Evolutionary conservation across 2,888 invertebrate species (phyloP).

Genomic region (Aporophyla nigra): DNA sequence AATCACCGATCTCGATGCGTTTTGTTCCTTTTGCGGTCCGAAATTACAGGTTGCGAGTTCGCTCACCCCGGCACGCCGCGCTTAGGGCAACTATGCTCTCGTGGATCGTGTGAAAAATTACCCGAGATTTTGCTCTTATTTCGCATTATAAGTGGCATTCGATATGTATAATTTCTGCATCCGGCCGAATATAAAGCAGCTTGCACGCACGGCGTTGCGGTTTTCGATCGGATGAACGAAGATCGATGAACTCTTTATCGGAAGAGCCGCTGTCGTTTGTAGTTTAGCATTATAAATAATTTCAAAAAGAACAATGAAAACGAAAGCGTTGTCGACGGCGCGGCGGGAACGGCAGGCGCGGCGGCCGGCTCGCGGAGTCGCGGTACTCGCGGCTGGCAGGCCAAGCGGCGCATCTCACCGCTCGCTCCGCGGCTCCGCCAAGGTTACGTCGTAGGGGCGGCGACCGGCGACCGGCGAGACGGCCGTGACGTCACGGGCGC

Average conservation of each 20-base stretch:
- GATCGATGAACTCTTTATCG: constrained; percentile 67
- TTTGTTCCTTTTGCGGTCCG: constrained; percentile 90
- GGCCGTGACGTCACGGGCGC: constrained; percentile 89
- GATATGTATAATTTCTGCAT: constrained; percentile 87
- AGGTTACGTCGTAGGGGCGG: constrained; percentile 88
- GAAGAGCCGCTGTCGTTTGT: constrained; percentile 59
- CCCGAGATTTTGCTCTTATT: constrained; percentile 88
- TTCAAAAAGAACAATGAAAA: constrained; percentile 82
- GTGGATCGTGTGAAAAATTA: constrained; percentile 90
- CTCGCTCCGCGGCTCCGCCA: constrained; percentile 77
- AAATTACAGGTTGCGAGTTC: constrained; percentile 90
- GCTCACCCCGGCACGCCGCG: constrained; percentile 88
- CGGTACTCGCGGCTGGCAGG: constrained; percentile 49
- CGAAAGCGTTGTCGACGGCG: constrained; percentile 77
- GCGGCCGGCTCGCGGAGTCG: constrained; percentile 48
- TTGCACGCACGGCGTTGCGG: constrained; percentile 71
- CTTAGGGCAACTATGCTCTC: constrained; percentile 89
- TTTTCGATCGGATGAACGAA: constrained; percentile 61
- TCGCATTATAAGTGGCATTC: constrained; percentile 86
- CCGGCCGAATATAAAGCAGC: constrained; percentile 79
- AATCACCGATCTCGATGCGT: constrained; percentile 89
- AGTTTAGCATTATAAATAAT: constrained; percentile 71
- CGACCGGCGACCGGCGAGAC: constrained; percentile 87
- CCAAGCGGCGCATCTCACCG: constrained; percentile 67
- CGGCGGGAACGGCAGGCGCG: constrained; percentile 47